Base-by-base conservation (phyloP, 2,113 vertebrate genomes). In the Rallus limicola region DNA sequence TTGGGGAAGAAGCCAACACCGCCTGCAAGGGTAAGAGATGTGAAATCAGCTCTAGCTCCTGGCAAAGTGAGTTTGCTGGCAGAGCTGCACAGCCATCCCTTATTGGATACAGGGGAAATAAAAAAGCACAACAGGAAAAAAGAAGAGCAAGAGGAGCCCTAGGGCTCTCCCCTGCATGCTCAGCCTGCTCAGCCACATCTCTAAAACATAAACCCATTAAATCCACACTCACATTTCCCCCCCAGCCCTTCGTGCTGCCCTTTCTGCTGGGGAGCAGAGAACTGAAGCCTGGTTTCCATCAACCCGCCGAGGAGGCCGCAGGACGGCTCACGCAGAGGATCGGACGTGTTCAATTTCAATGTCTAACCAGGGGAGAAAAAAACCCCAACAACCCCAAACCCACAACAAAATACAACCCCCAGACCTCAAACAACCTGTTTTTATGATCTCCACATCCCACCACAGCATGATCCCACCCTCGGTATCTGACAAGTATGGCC, bases 261-360 rank as follows among this genome's bases (percentile, higher is more conserved):
- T 88, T 92, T 94, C 56, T 87, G 92, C 88, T 23, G 90, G 29
- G 93, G 84, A 80, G 93, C 4, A 0, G 58, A 33, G 83, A 72
- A 44, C 15, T 2, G 11, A 52, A 25, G 94, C 95, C 97, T 97
- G 95, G 70, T 92, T 97, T 97, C 88, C 93, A 96, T 97, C 97
- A 97, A 5, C 0, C 17, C 17, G 58, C 82, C 8, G 6, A 60
- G 38, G 72, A 71, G 62, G 63, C 77, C 0, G 1, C 10, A 21
- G 89, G 91, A 90, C 44, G 3, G 76, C 92, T 94, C 93, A 81
- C 3, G 10, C 86, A 71, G 69, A 52, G 82, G 24, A 75, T 53
- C n/a, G 64, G 88, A 90, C 83, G 36, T 90, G 94, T 96, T 97
- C 93, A 65, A 80, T 91, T 95, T 96, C 96, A 95, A 76, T 31